These are phyloP conservation scores for Ameiurus melas DNA, from an alignment of 2,113 vertebrate species.

Conservation along the genomic window DNA sequence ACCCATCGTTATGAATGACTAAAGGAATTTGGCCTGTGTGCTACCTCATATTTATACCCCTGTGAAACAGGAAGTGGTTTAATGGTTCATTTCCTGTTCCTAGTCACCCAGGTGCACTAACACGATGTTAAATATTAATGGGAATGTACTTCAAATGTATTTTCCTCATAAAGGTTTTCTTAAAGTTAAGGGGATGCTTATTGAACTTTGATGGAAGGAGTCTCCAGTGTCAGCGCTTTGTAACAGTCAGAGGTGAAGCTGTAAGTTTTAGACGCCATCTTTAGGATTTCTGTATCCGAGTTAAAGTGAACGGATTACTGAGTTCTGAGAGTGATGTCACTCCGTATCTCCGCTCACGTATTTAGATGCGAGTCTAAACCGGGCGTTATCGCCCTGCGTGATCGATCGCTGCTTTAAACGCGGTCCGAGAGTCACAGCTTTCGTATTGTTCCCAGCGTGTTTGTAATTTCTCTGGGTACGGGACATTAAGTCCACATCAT, in stretches of 20 bases:
- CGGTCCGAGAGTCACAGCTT: background rate
- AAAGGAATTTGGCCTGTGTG: no score
- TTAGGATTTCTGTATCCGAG: background rate
- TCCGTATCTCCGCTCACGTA: background rate
- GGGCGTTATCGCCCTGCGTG: background rate
- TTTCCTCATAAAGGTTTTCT: background rate
- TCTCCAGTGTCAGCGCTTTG: background rate
- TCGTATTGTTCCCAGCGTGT: constrained; percentile 21
- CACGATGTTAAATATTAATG: no score
- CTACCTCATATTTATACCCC: no score
- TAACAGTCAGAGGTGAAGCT: background rate
- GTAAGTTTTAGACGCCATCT: background rate
- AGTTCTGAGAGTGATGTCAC: background rate
- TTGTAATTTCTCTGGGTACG: constrained; percentile 27
- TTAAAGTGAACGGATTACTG: background rate
- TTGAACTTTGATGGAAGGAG: background rate
- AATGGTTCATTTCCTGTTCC: no score
- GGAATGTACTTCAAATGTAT: no score
- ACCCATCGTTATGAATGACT: no score
- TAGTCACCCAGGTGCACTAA: no score
- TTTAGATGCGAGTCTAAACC: background rate
- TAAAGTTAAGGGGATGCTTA: background rate
- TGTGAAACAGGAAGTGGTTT: no score
- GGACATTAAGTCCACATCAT: constrained; percentile 26
- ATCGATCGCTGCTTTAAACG: background rate